Evolutionary conservation across 1,140 invertebrate species (phyloP), one percentile per base, ranked within the genome.

Genomic region (Aphis gossypii): DNA sequence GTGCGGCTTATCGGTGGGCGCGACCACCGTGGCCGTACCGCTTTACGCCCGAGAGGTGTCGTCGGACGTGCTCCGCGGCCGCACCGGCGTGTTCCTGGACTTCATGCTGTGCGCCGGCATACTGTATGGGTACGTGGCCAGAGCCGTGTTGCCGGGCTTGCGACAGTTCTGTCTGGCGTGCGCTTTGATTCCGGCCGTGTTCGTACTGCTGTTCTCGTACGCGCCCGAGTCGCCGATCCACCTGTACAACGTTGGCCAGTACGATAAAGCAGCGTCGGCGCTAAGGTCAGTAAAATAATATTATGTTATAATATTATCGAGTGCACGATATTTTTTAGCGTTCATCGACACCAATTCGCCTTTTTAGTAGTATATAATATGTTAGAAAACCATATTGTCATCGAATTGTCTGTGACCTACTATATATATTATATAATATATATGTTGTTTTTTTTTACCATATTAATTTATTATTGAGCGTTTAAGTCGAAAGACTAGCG

Each of bases 1-100:
- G 0, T 96, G 96, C 60, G 97, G 97, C 4, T 94, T 97, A 44
- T 96, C 96, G 0, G 95, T 96, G 90, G 97, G 97, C 7, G 96
- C 97, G 23, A 95, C 96, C 60, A 96, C 96, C 90, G 96, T 97
- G 7, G 96, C 96, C 87, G 96, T 96, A 25, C 97, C 97, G 8
- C 94, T 96, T 44, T 96, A 96, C 94, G 76, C 95, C 95, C 82
- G 95, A 48, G 94, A 94, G 38, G 94, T 94, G 7, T 94, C 96
- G 8, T 96, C 96, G 25, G 96, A 96, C 94, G 95, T 95, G 56
- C 95, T 96, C 7, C 95, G 97, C n/a, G 97, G 97, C 9, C 95
- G 96, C 6, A 95, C 97, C 68, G 96, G 96, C 30, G 96, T 96
- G 2, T 95, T 96, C 83, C 95, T 96, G 56, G 96, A 97, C 51